Conservation (phyloP, 2,113 vertebrate genomes). For the Oreochromis niloticus region DNA sequence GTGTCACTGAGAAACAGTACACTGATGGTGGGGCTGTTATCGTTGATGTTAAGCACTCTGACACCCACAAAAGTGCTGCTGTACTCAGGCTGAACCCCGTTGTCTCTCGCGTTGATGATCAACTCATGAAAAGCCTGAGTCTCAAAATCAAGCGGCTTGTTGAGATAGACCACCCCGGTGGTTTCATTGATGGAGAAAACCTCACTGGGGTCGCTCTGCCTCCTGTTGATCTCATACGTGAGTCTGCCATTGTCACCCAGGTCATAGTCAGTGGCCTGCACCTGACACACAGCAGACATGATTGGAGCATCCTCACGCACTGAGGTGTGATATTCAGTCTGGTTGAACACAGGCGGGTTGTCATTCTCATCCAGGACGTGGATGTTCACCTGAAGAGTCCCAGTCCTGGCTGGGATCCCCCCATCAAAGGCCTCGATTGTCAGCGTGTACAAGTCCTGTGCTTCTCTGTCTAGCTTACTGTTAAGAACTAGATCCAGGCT, state of each 20-base stretch:
- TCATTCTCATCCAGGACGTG: conserved; percentile 87
- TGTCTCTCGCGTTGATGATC: conserved; percentile 80
- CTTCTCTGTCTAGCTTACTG: conserved; percentile 78
- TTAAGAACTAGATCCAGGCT: conserved; percentile 77
- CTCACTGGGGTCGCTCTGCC: conserved; percentile 68
- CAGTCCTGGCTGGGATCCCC: conserved; percentile 76
- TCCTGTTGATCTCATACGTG: conserved; percentile 75
- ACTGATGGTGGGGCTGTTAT: conserved; percentile 81
- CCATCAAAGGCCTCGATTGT: conserved; percentile 86
- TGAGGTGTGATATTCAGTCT: conserved; percentile 72
- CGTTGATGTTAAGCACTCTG: conserved; percentile 83
- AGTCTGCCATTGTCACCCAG: conserved; percentile 77
- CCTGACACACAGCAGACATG: conserved; percentile 73
- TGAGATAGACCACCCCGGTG: conserved; percentile 78
- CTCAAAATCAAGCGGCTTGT: conserved; percentile 81
- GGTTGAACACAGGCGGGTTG: conserved; percentile 83
- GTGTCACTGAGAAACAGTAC: conserved; percentile 83
- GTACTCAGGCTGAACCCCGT: conserved; percentile 78
- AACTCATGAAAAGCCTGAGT: conserved; percentile 76
- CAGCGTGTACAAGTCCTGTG: conserved; percentile 69
- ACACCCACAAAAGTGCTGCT: conserved; percentile 79
- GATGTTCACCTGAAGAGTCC: conserved; percentile 73
- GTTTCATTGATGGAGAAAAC: conserved; percentile 77
- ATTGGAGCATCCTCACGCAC: conserved; percentile 76
- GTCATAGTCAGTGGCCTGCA: conserved; percentile 82